Evolutionary conservation across 2,113 vertebrate genomes (phyloP), one percentile per base, ranked within the genome.

Genomic region (Carlito syrichta): DNA sequence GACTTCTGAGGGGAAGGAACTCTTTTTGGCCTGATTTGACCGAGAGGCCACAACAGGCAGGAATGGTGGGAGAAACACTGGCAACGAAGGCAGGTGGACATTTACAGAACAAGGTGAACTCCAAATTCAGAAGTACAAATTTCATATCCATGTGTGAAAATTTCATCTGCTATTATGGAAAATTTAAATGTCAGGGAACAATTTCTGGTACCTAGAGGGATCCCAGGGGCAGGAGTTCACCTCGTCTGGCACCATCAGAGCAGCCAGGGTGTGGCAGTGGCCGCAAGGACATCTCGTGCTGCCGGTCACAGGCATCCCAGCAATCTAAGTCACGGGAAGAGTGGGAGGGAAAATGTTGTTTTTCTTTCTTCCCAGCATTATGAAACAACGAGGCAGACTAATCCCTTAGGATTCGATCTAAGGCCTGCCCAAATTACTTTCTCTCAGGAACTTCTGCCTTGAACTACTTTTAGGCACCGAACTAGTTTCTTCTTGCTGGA

Each of bases 401-500:
- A 35, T 69, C 60, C 76, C 68, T 91, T 74, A 79, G 54, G 95
- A 91, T 35, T 92, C 9, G 16, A 32, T 23, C 54, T 50, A 54
- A 87, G 76, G 43, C 56, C 89, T 6, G 19, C 69, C 66, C 54
- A 68, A 38, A 66, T 89, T 58, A 91, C 78, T 91, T 96, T 96
- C 90, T 96, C 94, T 94, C 91, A 93, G 78, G 89, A 96, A 62
- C 71, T 94, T 95, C 83, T 95, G 78, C 86, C 77, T 93, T 38
- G 68, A 95, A 79, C n/a, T 45, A 69, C 50, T 95, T 88, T 85
- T 35, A 86, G 82, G 84, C 90, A 56, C 79, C 40, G 32, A 54
- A 78, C 89, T 56, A 79, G 89, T 78, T 96, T 82, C 69, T 93
- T 94, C 79, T 97, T 96, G 86, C 62, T 96, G 94, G 96, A 97